Evolutionary conservation across 2,888 invertebrate species (phyloP), one percentile per base, ranked within the genome.

Genomic region (Steinernema hermaphroditum): DNA sequence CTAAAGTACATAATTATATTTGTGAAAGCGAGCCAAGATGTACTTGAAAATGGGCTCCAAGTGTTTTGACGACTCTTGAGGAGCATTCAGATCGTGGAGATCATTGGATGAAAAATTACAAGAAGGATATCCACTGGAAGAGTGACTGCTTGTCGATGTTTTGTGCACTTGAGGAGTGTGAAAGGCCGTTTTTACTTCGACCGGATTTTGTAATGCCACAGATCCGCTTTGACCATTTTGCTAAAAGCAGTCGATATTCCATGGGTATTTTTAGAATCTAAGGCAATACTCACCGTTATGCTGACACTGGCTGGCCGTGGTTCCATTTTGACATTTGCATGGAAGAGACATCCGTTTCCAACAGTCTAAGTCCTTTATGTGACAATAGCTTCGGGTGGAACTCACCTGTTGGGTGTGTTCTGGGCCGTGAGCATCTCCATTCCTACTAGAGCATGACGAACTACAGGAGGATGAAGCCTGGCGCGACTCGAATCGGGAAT

Each of bases 121-220:
- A 8, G 62, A 24, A 16, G 62, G 34, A n/a, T 62, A 62, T 2
- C 62, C 62, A n/a, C n/a, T 62, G 16, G 62, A 62, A 32, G 62
- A 62, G 27, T 62, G 62, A 32, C 62, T 62, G 62, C 62, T 62
- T 29, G 62, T 62, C n/a, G 62, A 62, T 12, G 29, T 32, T 62
- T 62, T 62, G 62, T 62, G 62, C 16, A 62, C 16, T 16, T 22
- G 62, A 9, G 62, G 16, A 8, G 9, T 29, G 34, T 62, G 62
- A n/a, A 62, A 62, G 34, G 62, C 16, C 9, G 46, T n/a, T 29
- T 62, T 62, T 1, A 14, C n/a, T 29, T 62, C 62, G 32, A 8
- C 34, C n/a, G 62, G 9, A 14, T 6, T 32, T 62, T 32, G 62
- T 16, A 32, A 32, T 27, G 62, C 32, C 29, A 29, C 27, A 9